phyloP scores from a whole-genome alignment of 2,113 vertebrate genomes.

The Thoracochromis brauschi region DNA sequence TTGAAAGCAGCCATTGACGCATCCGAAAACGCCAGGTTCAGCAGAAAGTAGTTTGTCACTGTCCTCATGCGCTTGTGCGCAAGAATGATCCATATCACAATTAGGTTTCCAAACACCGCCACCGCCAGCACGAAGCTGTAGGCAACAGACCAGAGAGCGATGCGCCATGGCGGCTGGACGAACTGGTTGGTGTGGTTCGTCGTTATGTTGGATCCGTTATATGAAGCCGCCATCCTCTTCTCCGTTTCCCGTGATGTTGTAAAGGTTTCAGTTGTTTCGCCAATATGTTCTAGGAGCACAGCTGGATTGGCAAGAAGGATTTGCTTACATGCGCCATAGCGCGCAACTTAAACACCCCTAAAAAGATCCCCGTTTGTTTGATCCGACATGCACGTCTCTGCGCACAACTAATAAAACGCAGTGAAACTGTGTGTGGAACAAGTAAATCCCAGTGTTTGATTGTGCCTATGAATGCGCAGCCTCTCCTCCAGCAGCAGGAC shows the following conservation, averaged over 20 bases:
- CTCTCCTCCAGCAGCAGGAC: slow-evolving; percentile 9
- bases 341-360: neutral
- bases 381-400: neutral
- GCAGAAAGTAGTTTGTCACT: slow-evolving; percentile 91
- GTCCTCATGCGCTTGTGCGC: slow-evolving; percentile 97
- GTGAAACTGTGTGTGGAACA: neutral
- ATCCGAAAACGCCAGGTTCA: slow-evolving; percentile 93
- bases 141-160: slow-evolving; percentile 90
- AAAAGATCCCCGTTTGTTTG: neutral
- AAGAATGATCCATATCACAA: slow-evolving; percentile 96
- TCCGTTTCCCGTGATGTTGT: neutral
- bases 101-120: slow-evolving; percentile 89
- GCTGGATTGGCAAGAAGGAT: neutral
- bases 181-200: slow-evolving; percentile 84
- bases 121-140: slow-evolving; percentile 86
- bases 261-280: neutral
- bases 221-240: slow-evolving; percentile 57
- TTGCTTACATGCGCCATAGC: neutral
- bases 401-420: neutral
- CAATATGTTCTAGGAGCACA: neutral
- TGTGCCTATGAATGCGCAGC: slow-evolving; percentile 7
- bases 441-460: slow-evolving; percentile 31
- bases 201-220: slow-evolving; percentile 63
- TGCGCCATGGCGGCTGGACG: slow-evolving; percentile 89
- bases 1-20: slow-evolving; percentile 96